Base-by-base conservation (phyloP, 1,140 invertebrate genomes). In the Hycleus phaleratus region DNA sequence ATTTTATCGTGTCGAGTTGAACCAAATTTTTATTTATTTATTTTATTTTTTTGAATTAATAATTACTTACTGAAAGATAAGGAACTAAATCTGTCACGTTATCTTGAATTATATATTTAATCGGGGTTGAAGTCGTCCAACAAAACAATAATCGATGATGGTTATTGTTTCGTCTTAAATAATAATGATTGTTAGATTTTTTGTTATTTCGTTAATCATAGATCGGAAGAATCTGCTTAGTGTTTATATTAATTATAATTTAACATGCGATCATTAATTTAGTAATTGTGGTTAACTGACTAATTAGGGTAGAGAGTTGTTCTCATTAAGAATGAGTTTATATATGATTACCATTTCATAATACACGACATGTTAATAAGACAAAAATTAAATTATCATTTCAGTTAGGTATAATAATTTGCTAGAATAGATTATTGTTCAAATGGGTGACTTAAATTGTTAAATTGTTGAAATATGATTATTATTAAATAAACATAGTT, bases 261-360 rank as follows among this genome's bases (percentile, higher is more conserved):
- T 43, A 39, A 42, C 57, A 59, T 45, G 57, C 57, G 46, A 59
- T 6, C 57, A 38, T 48, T 59, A 59, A 59, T 59, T 59, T 53
- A 59, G 50, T 59, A 59, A 59, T 59, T 59, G 46, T 53, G 11
- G 53, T 39, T 47, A 56, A 56, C 47, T 56, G 45, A 56, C 46
- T 48, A 56, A 56, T 56, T 56, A 56, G 24, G 45, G 45, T 45
- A 38, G 53, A 47, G 46, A 47, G 47, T 9, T 56, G 45, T 48
- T 43, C 45, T 56, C 45, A 56, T 56, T 56, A 56, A 48, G 46
- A 24, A 45, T 47, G 39, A 38, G 53, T 53, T 56, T 56, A 56
- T 56, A 46, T 48, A 48, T 48, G 53, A 56, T 56, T 56, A 47
- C 53, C 53, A 45, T 43, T 48, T 56, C 24, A 56, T 25, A 42